A percentile compares a stretch with the other conserved stretches of the same genome.
Evolutionary conservation across 2,888 invertebrate genomes (phyloP).

Genomic region (Diarsia brunnea): DNA sequence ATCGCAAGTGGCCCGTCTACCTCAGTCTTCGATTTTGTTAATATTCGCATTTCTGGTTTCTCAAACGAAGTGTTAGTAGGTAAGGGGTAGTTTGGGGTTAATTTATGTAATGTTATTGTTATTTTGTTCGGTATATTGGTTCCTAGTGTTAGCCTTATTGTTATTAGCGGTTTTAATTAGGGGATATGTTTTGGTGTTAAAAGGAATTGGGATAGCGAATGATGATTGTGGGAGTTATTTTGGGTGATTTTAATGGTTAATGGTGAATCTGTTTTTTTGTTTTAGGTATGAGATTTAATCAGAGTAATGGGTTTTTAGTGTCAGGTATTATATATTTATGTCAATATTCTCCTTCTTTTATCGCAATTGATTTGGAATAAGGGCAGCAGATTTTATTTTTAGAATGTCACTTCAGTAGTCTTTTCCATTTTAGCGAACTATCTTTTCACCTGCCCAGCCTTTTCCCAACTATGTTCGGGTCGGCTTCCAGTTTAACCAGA

Average conservation of each 20-base stretch:
- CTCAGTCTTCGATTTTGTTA: constrained; percentile 22
- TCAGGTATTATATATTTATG: no score
- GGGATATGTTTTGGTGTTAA: constrained; percentile 2
- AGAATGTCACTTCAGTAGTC: no score
- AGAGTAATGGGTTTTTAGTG: no score
- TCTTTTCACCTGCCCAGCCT: no score
- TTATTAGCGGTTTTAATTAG: constrained; percentile 39
- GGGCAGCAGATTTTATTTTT: no score
- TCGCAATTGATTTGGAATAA: no score
- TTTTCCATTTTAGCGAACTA: no score
- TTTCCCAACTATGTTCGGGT: no score
- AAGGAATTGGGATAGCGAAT: neutral
- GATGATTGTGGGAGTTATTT: neutral
- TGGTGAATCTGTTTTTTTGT: neutral
- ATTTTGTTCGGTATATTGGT: constrained; percentile 31
- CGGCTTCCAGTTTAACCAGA: no score
- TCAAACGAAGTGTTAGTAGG: constrained; percentile 18
- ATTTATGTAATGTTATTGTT: constrained; percentile 35
- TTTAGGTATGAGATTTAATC: neutral
- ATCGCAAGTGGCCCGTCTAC: constrained; percentile 5
- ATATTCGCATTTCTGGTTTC: constrained; percentile 39
- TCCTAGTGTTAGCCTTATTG: constrained; percentile 26
- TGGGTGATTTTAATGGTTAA: neutral
- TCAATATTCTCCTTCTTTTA: no score
- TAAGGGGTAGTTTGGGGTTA: neutral